Percentiles rank a stretch among this genome's conserved stretches.
phyloP scores from a whole-genome alignment of 1,140 invertebrate genomes.

The Drosophila sucinea region DNA sequence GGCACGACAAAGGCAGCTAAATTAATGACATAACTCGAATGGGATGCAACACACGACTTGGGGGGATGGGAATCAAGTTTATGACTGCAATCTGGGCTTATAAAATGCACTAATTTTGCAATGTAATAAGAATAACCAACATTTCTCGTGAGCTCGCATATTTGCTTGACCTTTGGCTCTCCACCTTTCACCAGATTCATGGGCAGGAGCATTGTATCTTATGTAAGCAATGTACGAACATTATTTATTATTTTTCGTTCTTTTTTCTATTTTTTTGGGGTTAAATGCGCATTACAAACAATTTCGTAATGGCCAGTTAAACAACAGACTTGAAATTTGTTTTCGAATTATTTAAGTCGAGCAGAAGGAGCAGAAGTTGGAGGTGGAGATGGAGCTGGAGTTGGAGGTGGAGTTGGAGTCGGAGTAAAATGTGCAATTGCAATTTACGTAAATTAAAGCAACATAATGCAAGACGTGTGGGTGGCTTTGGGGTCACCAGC shows the following conservation, averaged over 20 bases:
- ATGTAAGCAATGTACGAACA: slow-evolving; percentile 48
- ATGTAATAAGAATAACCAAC: slow-evolving; percentile 64
- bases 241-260: neutral
- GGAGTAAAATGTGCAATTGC: slow-evolving; percentile 43
- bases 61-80: slow-evolving; percentile 54
- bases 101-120: slow-evolving; percentile 69
- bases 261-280: slow-evolving; percentile 43
- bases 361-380: slow-evolving; percentile 45
- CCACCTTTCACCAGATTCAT: slow-evolving; percentile 64
- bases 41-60: slow-evolving; percentile 63
- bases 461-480: slow-evolving; percentile 78
- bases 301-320: slow-evolving; percentile 77
- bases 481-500: slow-evolving; percentile 58
- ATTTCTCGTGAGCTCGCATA: slow-evolving; percentile 75
- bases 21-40: slow-evolving; percentile 80
- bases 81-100: slow-evolving; percentile 38
- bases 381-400: neutral
- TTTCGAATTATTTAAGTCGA: slow-evolving; percentile 81
- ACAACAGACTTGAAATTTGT: slow-evolving; percentile 75
- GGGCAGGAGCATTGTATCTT: slow-evolving; percentile 36
- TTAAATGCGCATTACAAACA: slow-evolving; percentile 75
- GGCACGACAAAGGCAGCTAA: slow-evolving; percentile 67
- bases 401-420: neutral
- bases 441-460: slow-evolving; percentile 76
- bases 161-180: slow-evolving; percentile 66